These are phyloP conservation scores for Sisor rabdophorus DNA, from an alignment of 2,113 vertebrate species.

Conservation along the genomic window DNA sequence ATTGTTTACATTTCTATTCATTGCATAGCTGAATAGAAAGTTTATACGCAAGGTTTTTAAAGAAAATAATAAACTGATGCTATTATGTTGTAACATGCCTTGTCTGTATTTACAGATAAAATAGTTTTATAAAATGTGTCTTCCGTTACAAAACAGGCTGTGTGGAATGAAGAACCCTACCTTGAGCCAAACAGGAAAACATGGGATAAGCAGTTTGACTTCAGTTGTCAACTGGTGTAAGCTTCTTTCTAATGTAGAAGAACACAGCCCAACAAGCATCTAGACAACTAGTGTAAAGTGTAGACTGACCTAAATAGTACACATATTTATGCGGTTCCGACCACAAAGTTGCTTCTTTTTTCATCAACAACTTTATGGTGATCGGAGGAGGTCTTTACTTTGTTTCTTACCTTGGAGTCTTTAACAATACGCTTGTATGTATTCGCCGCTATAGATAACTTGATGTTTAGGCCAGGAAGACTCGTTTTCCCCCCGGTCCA, in stretches of 20 bases:
- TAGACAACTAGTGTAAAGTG: slow-evolving; percentile 4
- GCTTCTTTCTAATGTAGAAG: not conserved
- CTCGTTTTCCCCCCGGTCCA: slow-evolving; percentile 28
- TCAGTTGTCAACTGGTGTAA: not conserved
- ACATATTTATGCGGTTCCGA: not conserved
- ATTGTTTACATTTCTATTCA: not conserved
- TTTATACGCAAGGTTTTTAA: not conserved
- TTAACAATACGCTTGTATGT: slow-evolving; percentile 7
- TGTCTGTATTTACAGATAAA: not conserved
- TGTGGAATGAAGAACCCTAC: slow-evolving; percentile 8
- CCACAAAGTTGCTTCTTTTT: not conserved
- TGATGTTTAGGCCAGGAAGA: slow-evolving; percentile 21
- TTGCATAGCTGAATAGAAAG: not conserved
- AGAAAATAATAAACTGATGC: not conserved
- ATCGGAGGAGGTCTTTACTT: not conserved
- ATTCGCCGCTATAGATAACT: slow-evolving; percentile 1
- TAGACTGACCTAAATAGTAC: not conserved
- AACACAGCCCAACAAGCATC: not conserved
- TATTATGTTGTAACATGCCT: not conserved
- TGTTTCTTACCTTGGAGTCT: slow-evolving; percentile 46
- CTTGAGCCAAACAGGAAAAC: slow-evolving; percentile 7
- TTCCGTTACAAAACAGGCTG: not conserved
- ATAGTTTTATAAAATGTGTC: not conserved
- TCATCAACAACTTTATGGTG: not conserved
- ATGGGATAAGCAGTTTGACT: not conserved